Conservation (phyloP, 2,797 vertebrate genomes). For the Anguilla anguilla region DNA sequence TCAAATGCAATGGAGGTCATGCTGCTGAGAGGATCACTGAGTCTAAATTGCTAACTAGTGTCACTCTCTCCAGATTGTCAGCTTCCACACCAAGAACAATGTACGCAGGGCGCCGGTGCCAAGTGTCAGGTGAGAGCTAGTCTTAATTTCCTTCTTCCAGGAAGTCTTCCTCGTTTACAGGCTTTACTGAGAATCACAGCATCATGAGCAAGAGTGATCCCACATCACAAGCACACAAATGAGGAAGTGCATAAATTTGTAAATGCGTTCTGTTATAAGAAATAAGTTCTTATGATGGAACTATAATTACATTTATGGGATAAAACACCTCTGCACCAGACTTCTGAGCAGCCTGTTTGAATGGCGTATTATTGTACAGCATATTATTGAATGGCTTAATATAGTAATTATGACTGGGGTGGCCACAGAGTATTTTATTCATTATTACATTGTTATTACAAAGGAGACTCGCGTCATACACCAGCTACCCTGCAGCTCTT, state of each 20-base stretch:
- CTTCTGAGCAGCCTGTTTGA: too few species aligned
- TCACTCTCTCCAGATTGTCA: not conserved
- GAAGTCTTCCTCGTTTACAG: not conserved
- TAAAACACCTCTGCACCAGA: too few species aligned
- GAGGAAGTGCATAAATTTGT: not conserved
- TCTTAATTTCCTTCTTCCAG: not conserved
- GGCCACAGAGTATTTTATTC: too few species aligned
- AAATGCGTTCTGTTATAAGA: too few species aligned
- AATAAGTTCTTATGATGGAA: too few species aligned
- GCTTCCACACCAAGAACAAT: not conserved
- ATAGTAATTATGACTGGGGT: too few species aligned
- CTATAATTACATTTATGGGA: too few species aligned
- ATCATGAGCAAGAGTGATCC: not conserved
- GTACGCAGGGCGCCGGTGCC: not conserved
- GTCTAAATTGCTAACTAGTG: not conserved
- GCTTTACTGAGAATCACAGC: not conserved
- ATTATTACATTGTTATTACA: not conserved
- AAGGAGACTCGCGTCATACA: not conserved
- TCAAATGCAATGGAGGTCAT: not conserved
- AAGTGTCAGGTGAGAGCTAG: not conserved
- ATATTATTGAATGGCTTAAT: too few species aligned
- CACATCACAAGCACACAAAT: not conserved
- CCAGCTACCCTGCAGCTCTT: too few species aligned
- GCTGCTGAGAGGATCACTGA: not conserved
- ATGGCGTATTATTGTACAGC: too few species aligned